These are phyloP conservation scores for Machimus rusticus DNA, from an alignment of 2,888 invertebrate species.

Conservation along the genomic window DNA sequence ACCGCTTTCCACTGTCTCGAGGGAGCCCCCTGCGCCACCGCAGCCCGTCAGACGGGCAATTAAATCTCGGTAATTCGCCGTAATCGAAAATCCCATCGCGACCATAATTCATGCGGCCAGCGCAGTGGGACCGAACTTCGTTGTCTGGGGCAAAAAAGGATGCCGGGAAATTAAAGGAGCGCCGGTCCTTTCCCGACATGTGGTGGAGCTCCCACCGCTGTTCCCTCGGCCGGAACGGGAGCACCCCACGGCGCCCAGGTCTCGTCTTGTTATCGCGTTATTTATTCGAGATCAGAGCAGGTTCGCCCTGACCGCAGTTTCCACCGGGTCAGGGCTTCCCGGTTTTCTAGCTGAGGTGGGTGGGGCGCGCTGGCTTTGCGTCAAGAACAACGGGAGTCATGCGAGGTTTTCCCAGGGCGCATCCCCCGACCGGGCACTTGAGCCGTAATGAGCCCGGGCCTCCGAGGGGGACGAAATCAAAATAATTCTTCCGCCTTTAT, in stretches of 20 bases:
- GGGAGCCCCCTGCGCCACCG: neutral
- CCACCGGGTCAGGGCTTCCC: neutral
- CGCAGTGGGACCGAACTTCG: neutral
- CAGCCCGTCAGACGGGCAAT: neutral
- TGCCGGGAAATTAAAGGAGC: neutral
- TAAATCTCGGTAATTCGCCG: slow-evolving; percentile 15
- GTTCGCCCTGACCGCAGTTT: neutral
- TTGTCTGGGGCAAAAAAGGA: neutral
- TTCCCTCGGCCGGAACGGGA: neutral
- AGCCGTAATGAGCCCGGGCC: neutral
- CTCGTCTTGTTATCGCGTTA: neutral
- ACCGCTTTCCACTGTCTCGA: neutral
- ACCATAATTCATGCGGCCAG: neutral
- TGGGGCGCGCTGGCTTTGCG: neutral
- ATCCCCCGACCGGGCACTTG: neutral
- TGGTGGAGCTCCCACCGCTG: neutral
- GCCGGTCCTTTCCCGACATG: neutral
- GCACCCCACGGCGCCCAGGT: neutral
- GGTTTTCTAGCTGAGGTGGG: neutral
- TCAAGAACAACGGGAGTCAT: neutral
- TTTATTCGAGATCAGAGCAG: neutral
- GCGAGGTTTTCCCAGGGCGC: neutral
- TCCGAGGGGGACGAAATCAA: slow-evolving; percentile 4
- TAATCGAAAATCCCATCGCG: neutral
- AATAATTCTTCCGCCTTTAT: slow-evolving; percentile 22